Conservation (phyloP, 2,113 vertebrate species). For the Pomatostomus ruficeps region DNA sequence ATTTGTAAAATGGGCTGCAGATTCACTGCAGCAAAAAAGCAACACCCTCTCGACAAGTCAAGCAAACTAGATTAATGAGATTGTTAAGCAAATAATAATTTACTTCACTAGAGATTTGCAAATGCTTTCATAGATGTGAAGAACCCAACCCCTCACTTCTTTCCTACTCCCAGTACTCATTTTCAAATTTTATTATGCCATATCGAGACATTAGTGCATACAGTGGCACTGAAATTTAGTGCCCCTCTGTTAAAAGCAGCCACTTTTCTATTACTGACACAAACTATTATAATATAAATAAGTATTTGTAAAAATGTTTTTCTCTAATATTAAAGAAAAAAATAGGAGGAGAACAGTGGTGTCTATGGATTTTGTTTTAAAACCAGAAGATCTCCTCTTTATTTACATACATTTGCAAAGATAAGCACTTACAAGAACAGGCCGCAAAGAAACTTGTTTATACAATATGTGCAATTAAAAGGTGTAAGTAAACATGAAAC, state of each 20-base stretch:
- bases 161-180: neutral
- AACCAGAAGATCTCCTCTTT: neutral
- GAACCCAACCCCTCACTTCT: neutral
- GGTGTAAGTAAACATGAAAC: neutral
- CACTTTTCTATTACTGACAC: neutral
- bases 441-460: neutral
- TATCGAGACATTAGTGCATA: neutral
- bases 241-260: neutral
- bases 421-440: neutral
- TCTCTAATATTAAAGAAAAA: neutral
- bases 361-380: neutral
- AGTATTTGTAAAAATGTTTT: neutral
- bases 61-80: conserved; percentile 14
- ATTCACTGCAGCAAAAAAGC: neutral
- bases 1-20: neutral
- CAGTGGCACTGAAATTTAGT: neutral
- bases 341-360: neutral
- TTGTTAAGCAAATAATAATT: neutral
- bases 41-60: neutral
- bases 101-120: neutral
- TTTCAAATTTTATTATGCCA: neutral
- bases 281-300: neutral
- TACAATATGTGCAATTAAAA: neutral
- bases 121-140: neutral
- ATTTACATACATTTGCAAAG: neutral